phyloP scores from a whole-genome alignment of 2,797 vertebrate genomes.

The Coendou prehensilis region DNA sequence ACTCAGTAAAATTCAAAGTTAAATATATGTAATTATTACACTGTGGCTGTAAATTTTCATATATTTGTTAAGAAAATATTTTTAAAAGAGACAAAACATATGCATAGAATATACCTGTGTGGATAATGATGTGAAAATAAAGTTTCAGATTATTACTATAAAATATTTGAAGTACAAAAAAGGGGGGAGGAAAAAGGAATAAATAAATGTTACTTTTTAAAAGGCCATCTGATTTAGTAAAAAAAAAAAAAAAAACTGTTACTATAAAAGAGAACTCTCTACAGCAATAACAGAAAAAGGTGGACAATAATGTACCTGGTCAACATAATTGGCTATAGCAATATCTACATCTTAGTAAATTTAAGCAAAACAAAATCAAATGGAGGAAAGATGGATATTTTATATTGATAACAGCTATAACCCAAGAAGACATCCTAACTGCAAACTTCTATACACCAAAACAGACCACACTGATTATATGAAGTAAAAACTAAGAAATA shows the following conservation, averaged over 20 bases:
- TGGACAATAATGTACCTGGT: not conserved
- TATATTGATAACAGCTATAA: not conserved
- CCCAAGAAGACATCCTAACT: not conserved
- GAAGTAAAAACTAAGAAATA: constrained; percentile 48
- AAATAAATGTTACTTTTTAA: not conserved
- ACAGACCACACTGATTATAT: not conserved
- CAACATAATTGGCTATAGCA: not conserved
- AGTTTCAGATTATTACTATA: not conserved
- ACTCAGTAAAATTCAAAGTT: not conserved
- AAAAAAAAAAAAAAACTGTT: not conserved
- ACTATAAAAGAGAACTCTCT: not conserved
- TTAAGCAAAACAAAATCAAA: constrained; percentile 49
- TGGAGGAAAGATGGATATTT: not conserved
- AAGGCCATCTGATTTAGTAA: not conserved
- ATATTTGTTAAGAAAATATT: not conserved
- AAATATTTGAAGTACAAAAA: not conserved
- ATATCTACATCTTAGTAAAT: not conserved
- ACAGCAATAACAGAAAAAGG: not conserved
- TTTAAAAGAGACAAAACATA: not conserved
- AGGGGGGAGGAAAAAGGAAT: too few relatives aligned
- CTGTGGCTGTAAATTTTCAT: not conserved
- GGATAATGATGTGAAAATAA: not conserved
- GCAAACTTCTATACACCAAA: not conserved
- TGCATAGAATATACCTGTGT: not conserved
- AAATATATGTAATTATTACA: not conserved